A percentile compares a stretch with the other conserved stretches of the same genome.
Conservation (phyloP, 2,113 vertebrate species). For the Barbus barbus region DNA sequence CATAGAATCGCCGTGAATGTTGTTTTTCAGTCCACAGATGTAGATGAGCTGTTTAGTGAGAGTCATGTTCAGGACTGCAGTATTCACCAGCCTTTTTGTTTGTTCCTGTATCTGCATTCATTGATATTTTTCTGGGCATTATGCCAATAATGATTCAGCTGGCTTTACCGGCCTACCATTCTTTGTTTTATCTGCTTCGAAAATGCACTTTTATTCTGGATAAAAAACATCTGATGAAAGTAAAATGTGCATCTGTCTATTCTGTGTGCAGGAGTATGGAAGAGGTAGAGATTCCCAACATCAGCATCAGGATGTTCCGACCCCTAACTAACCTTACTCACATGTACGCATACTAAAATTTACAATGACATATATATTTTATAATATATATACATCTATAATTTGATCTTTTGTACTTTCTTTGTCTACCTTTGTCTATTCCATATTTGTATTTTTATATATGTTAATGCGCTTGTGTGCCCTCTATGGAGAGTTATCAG, state of each 20-base stretch:
- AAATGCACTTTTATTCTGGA: not conserved
- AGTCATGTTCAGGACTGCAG: too few species aligned
- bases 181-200: not conserved
- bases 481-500: not conserved
- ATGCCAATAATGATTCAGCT: too few species aligned
- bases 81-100: not conserved
- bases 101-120: too few species aligned
- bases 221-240: not conserved
- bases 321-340: conserved; percentile 70
- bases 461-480: not conserved
- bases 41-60: too few species aligned
- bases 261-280: conserved; percentile 68
- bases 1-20: not conserved
- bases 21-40: not conserved
- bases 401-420: not conserved
- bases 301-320: conserved; percentile 70
- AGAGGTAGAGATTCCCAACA: conserved; percentile 72
- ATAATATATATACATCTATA: too few species aligned
- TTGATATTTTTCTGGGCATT: too few species aligned
- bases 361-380: too few species aligned
- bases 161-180: not conserved
- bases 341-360: conserved; percentile 64
- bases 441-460: not conserved
- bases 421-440: not conserved
- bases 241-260: not conserved